Base-by-base conservation (phyloP, 2,888 invertebrate genomes). In the Leptinotarsa tumamoca region DNA sequence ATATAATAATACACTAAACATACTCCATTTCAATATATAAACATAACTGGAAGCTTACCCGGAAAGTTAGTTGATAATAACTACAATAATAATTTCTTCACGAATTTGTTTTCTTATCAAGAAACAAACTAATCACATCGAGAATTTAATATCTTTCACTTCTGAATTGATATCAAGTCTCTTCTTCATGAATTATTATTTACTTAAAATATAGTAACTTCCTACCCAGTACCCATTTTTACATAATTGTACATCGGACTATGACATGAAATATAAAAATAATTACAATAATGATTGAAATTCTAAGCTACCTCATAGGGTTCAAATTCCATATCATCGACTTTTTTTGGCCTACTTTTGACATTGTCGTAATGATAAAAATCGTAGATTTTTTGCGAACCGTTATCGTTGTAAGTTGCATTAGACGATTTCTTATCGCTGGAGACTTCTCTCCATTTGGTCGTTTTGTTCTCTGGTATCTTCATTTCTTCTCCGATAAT, bases 261-360 rank as follows among this genome's bases (percentile, higher is more conserved):
- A 43, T n/a, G 17, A 17, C 18, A 23, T 27, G 5, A 15, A 21
- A 21, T 58, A 58, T 70, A 70, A 27, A 43, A 58, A 50, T 58
- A 56, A 69, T 69, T 43, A 69, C 56, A 63, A 56, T 63, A 4
- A 18, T 23, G 58, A 61, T 54, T 43, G 3, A 43, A 43, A 50
- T 58, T n/a, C 75, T 79, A 85, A 68, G 88, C 88, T 61, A 89
- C 85, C 83, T 89, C 88, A 77, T 88, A 89, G 17, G 86, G 83
- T 88, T 96, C 95, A 82, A 96, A 96, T 82, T 95, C 95, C 92
- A 96, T 96, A 83, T 95, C 95, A 63, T 94, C 94, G 82, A 93
- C 93, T 86, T 94, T 93, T 80, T 91, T 92, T 15, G 91, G 90
- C 79, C 89, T 89, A 81, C 78, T 78, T 68, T 92, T 92, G 84